Evolutionary conservation across 2,797 vertebrate species (phyloP).

Genomic region (Poeciliopsis presidionis): DNA sequence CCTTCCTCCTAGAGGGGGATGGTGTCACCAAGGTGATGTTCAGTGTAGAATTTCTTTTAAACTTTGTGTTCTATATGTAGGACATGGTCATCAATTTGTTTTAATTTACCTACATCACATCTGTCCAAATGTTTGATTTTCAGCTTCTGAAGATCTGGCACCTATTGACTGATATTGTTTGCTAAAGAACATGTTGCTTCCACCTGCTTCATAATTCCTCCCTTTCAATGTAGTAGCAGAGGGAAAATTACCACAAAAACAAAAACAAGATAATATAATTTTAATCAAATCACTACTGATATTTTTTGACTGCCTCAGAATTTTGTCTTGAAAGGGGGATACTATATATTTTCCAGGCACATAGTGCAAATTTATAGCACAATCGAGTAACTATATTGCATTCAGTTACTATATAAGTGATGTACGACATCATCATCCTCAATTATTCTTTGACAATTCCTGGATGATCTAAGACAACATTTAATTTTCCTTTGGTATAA

Average conservation of each 20-base stretch:
- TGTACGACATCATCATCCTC: neutral
- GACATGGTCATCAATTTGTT: neutral
- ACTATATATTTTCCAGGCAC: too few species aligned
- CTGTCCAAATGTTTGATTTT: neutral
- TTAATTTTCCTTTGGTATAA: neutral
- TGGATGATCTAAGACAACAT: neutral
- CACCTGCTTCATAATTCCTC: neutral
- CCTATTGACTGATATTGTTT: neutral
- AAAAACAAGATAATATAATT: neutral
- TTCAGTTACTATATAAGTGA: too few species aligned
- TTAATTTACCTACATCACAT: neutral
- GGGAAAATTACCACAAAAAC: neutral
- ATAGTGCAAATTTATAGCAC: too few species aligned
- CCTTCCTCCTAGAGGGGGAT: neutral
- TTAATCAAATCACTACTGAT: neutral
- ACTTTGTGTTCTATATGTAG: neutral
- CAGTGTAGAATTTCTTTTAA: neutral
- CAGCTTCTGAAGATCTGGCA: neutral
- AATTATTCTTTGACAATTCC: neutral
- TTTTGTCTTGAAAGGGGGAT: too few species aligned
- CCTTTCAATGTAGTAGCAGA: neutral
- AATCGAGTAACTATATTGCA: too few species aligned
- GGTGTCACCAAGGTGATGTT: neutral
- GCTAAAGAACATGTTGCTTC: neutral
- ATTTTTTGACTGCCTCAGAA: neutral